These are phyloP conservation scores for Dioctria rufipes DNA, from an alignment of 2,888 invertebrate genomes.

Conservation along the genomic window DNA sequence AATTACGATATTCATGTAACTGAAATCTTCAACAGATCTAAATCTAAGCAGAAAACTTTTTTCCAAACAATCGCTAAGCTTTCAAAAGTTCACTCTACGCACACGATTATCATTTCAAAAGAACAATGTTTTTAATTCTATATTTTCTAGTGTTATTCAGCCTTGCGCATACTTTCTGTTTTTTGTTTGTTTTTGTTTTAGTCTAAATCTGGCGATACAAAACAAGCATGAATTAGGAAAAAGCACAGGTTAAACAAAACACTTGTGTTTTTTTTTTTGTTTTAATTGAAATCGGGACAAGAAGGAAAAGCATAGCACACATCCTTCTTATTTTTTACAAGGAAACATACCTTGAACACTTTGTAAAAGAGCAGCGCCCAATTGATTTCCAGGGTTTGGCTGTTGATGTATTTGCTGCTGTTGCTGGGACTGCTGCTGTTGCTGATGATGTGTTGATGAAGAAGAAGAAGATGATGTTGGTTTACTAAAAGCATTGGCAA, in stretches of 20 bases:
- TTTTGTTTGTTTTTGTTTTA: background rate
- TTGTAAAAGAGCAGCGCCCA: slow-evolving; percentile 69
- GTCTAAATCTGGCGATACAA: background rate
- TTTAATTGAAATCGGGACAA: background rate
- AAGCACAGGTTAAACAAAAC: background rate
- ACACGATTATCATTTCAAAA: no score
- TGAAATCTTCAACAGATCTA: no score
- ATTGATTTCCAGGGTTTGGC: slow-evolving; percentile 55
- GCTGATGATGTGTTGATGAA: slow-evolving; percentile 33
- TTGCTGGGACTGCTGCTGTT: slow-evolving; percentile 14
- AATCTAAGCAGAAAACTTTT: no score
- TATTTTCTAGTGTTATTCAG: no score
- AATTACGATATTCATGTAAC: no score
- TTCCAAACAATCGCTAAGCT: no score
- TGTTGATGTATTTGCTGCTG: slow-evolving; percentile 25
- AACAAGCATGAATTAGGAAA: background rate
- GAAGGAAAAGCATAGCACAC: slow-evolving; percentile 25
- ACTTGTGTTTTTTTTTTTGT: background rate
- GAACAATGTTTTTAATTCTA: no score
- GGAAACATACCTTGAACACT: slow-evolving; percentile 71
- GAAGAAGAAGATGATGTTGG: slow-evolving; percentile 6
- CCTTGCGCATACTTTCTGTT: background rate
- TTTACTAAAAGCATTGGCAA: slow-evolving; percentile 43
- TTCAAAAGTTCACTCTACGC: no score
- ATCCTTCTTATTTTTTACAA: background rate